Percentiles rank a stretch among this genome's conserved stretches.
Evolutionary conservation across 2,888 invertebrate genomes (phyloP).

Genomic region (Therioaphis trifolii): DNA sequence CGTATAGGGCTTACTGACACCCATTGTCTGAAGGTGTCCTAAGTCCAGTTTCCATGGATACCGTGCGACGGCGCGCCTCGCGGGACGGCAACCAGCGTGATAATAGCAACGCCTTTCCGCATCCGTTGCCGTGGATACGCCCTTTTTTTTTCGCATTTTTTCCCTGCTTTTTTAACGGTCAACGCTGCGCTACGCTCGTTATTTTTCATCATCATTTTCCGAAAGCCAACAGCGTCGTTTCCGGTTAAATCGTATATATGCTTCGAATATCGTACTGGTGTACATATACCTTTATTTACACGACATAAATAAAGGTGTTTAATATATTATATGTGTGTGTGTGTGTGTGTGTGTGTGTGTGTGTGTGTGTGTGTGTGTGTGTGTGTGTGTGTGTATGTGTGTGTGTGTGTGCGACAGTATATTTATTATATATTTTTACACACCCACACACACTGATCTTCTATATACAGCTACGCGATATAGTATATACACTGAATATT

Average conservation of each 20-base stretch:
- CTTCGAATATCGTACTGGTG: neutral
- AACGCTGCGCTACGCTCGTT: slow-evolving; percentile 21
- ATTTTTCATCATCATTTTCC: slow-evolving; percentile 18
- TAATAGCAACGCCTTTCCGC: slow-evolving; percentile 58
- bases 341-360: neutral
- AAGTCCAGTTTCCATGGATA: slow-evolving; percentile 53
- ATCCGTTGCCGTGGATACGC: slow-evolving; percentile 61
- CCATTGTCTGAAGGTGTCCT: slow-evolving; percentile 57
- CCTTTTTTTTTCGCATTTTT: slow-evolving; percentile 27
- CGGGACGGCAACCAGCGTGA: slow-evolving; percentile 43
- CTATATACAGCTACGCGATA: too few species aligned
- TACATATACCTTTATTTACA: neutral
- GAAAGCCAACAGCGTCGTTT: slow-evolving; percentile 27
- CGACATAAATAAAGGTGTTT: neutral
- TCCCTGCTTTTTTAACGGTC: slow-evolving; percentile 46
- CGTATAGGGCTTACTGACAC: slow-evolving; percentile 42
- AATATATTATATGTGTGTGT: neutral
- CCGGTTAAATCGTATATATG: neutral
- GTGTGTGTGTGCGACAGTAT: too few species aligned
- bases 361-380: neutral
- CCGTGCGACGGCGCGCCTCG: neutral
- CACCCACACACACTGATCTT: too few species aligned
- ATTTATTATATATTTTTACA: too few species aligned
- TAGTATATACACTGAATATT: too few species aligned
- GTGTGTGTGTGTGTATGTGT: too few species aligned